Conservation (phyloP, 1,140 invertebrate species). For the Listronotus bonariensis region DNA sequence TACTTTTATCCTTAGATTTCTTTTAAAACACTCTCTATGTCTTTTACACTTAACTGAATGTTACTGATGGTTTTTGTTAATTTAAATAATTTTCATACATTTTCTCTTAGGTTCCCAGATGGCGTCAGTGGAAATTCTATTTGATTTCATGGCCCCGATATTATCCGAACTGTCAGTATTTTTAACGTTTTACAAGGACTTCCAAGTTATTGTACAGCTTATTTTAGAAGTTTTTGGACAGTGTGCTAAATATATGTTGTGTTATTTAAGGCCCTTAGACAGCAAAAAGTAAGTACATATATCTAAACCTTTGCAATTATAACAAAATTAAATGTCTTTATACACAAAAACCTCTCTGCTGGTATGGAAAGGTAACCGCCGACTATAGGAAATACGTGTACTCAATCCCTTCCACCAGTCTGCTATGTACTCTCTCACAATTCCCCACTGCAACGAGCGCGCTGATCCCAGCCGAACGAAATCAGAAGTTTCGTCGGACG, state of each 20-base stretch:
- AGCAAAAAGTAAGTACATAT: slow-evolving; percentile 53
- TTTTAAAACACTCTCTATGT: too few species aligned
- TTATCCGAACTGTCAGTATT: slow-evolving; percentile 69
- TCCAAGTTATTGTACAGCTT: slow-evolving; percentile 77
- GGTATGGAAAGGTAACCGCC: too few species aligned
- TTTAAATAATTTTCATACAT: too few species aligned
- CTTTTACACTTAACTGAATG: background rate
- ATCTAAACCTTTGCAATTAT: background rate
- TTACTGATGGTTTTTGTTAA: background rate
- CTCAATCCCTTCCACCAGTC: too few species aligned
- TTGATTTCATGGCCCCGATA: slow-evolving; percentile 67
- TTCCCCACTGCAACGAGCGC: too few species aligned
- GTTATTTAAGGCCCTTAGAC: slow-evolving; percentile 66
- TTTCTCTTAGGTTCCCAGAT: slow-evolving; percentile 59
- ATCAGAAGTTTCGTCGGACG: too few species aligned
- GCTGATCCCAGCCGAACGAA: too few species aligned
- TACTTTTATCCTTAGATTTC: too few species aligned
- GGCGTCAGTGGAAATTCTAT: slow-evolving; percentile 65
- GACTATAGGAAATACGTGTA: too few species aligned
- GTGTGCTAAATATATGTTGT: slow-evolving; percentile 70
- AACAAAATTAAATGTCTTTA: background rate
- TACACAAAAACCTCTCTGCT: too few species aligned
- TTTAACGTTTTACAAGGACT: slow-evolving; percentile 79
- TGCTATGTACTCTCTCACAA: too few species aligned
- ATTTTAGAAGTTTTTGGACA: slow-evolving; percentile 78